phyloP scores from a whole-genome alignment of 1,140 invertebrate species.

The Drosophila carrolli region DNA sequence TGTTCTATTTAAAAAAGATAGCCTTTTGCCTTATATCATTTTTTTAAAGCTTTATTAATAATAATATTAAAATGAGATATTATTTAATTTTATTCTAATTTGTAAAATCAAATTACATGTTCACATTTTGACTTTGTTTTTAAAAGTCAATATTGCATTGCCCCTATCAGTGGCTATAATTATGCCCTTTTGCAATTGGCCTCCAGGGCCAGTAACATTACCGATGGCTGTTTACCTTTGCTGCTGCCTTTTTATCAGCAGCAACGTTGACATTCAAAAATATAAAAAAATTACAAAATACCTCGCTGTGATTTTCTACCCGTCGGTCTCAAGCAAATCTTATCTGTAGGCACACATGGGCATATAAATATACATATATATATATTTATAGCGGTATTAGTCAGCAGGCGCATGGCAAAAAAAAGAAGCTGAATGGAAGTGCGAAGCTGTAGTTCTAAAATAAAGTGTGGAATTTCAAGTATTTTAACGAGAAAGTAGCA shows the following conservation, averaged over 20 bases:
- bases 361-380: slow-evolving; percentile 9
- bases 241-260: slow-evolving; percentile 55
- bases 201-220: slow-evolving; percentile 29
- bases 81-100: too few relatives aligned
- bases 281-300: slow-evolving; percentile 58
- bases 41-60: too few relatives aligned
- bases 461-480: neutral
- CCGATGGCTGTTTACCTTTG: slow-evolving; percentile 49
- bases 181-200: slow-evolving; percentile 21
- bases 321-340: slow-evolving; percentile 48
- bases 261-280: slow-evolving; percentile 70
- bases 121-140: neutral
- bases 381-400: slow-evolving; percentile 40
- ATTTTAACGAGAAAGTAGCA: slow-evolving; percentile 5
- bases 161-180: slow-evolving; percentile 2
- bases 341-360: slow-evolving; percentile 45
- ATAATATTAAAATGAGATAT: too few relatives aligned
- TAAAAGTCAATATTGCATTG: slow-evolving; percentile 8
- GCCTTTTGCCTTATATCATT: too few relatives aligned
- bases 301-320: slow-evolving; percentile 19
- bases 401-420: slow-evolving; percentile 31
- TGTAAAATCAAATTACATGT: too few relatives aligned
- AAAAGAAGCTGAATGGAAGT: slow-evolving; percentile 10
- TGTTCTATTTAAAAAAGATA: too few relatives aligned
- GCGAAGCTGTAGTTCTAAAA: neutral